A percentile compares a stretch with the other conserved stretches of the same genome.
Evolutionary conservation across 1,140 invertebrate genomes (phyloP).

Genomic region (Teleogryllus occipitalis): DNA sequence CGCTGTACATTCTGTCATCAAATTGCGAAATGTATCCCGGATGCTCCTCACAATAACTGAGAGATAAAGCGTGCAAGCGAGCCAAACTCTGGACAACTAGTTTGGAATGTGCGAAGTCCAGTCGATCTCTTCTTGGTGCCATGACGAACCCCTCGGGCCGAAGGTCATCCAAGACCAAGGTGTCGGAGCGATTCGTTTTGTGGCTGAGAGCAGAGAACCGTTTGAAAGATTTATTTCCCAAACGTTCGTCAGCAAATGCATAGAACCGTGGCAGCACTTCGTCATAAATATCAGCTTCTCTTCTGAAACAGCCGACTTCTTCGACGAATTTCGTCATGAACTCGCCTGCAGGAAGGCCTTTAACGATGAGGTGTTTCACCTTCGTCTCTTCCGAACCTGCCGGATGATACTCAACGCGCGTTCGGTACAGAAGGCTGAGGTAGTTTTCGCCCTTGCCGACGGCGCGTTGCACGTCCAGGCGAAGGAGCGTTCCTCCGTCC

Average conservation of each 20-base stretch:
- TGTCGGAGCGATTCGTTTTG: constrained; percentile 10
- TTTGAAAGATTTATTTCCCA: constrained; percentile 15
- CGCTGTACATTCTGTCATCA: background rate
- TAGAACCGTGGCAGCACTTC: background rate
- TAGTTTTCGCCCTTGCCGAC: constrained; percentile 20
- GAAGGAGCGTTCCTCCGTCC: background rate
- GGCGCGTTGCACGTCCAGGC: constrained; percentile 8
- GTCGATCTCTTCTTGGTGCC: background rate
- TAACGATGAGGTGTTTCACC: background rate
- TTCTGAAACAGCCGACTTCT: background rate
- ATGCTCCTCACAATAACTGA: background rate
- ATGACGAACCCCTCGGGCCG: background rate
- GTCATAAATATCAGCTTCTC: background rate
- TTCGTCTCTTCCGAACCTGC: background rate
- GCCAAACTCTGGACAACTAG: background rate
- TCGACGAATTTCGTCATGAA: background rate
- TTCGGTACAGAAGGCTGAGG: constrained; percentile 16
- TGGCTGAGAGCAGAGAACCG: background rate
- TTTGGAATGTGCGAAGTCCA: background rate
- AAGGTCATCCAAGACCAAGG: constrained; percentile 42
- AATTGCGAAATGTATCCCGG: background rate
- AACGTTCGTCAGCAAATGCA: background rate
- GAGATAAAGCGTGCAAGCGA: background rate
- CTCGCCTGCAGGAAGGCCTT: background rate
- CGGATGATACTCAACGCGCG: background rate